phyloP scores from a whole-genome alignment of 2,797 vertebrate genomes.

The Trematomus bernacchii region DNA sequence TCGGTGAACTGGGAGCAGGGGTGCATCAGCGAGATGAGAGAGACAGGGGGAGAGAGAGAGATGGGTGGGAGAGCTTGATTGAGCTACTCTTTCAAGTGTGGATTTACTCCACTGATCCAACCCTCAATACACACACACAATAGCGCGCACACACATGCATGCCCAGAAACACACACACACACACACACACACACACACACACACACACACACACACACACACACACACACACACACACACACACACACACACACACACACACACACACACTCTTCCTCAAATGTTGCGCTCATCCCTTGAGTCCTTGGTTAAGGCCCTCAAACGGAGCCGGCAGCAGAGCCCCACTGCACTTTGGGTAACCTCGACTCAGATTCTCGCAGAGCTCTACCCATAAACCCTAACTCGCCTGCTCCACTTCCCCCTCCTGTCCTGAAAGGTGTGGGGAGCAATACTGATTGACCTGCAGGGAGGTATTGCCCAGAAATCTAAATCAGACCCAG shows the following conservation, averaged over 20 bases:
- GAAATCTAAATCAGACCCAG: conserved; percentile 25
- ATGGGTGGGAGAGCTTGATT: conserved; percentile 75
- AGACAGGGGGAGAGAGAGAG: conserved; percentile 47
- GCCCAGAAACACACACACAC: conserved; percentile 35
- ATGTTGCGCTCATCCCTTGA: conserved; percentile 61
- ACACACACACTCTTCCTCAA: conserved; percentile 38
- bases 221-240: conserved; percentile 39
- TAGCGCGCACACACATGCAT: conserved; percentile 10
- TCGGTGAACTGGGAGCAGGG: conserved; percentile 65
- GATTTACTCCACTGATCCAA: conserved; percentile 81
- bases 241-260: conserved; percentile 18
- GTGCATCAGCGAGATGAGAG: conserved; percentile 60
- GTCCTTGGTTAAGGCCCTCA: conserved; percentile 72
- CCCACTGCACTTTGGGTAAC: conserved; percentile 78
- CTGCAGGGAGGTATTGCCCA: conserved; percentile 1
- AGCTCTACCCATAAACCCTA: conserved; percentile 48
- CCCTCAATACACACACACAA: conserved; percentile 32
- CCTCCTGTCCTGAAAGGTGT: conserved; percentile 30
- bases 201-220: conserved; percentile 14
- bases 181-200: conserved; percentile 39
- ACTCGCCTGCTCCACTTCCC: conserved; percentile 30
- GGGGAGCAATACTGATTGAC: conserved; percentile 28
- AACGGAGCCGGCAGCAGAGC: conserved; percentile 62
- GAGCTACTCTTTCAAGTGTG: conserved; percentile 85
- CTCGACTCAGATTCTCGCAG: conserved; percentile 47